Base-by-base conservation (phyloP, 2,797 vertebrate species). In the Poecilia wingei region DNA sequence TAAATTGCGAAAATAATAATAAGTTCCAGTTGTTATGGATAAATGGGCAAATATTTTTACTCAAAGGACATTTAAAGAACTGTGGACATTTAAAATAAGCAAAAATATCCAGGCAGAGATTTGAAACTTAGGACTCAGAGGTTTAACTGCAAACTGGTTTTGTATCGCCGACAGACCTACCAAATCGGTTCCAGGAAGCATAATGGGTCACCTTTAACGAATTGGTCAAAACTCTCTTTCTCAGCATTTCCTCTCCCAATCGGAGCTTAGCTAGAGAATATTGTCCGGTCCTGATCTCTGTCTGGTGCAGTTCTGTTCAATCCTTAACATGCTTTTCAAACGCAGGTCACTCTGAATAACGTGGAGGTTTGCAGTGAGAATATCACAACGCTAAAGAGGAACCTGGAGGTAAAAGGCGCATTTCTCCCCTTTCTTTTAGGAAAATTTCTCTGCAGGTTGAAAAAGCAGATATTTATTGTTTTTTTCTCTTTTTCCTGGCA, bases 311-410 rank as follows among this genome's bases (percentile, higher is more conserved):
- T 69, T 69, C 41, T 43, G 14, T 45, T n/a, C 41, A 16, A 8
- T 68, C 64, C 20, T 14, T 41, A 68, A 25, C 20, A 10, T 33
- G 22, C 8, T 13, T 72, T 41, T 70, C 47, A 14, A 47, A 49
- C 64, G 76, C 86, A 99, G 98, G 98, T 98, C 86, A 98, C 97
- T 41, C 94, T 99, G 84, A 99, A 99, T 90, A 99, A 99, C 0
- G 97, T 98, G 66, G 98, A 99, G 88, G 96, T 97, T 81, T 99
- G 98, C 89, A 98, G 98, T 57, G 98, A 99, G 84, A 98, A 99
- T 84, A 98, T 99, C 91, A 96, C 97, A 82, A 99, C 98, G 36
- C 91, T 99, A 66, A 99, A 99, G 94, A 98, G 97, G 88, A 99
- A 97, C 46, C 94, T 99, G 41, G 98, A 99, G 97, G 98, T 99